Conservation (phyloP, 2,888 invertebrate genomes). For the Eudiplozoon nipponicum region DNA sequence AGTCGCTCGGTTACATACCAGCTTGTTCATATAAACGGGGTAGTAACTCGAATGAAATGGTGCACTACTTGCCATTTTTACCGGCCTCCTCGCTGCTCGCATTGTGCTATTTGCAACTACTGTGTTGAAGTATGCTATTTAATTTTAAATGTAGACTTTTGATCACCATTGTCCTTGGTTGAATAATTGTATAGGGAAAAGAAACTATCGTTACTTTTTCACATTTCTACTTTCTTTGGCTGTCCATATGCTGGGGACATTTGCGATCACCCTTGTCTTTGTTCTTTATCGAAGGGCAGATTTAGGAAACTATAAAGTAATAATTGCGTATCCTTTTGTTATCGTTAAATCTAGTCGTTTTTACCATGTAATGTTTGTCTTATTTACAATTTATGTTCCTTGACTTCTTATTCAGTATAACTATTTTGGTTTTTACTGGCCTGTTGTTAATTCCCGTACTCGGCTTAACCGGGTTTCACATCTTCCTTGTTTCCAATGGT, state of each 20-base stretch:
- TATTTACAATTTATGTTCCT: no score
- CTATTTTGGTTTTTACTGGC: no score
- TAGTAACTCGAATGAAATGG: conserved; percentile 51
- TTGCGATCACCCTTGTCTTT: background rate
- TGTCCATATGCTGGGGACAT: background rate
- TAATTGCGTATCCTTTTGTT: background rate
- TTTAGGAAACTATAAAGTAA: background rate
- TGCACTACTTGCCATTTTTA: conserved; percentile 98
- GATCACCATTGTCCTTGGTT: conserved; percentile 5
- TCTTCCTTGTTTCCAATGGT: background rate
- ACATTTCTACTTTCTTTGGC: background rate
- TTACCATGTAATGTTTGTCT: no score
- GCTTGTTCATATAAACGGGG: background rate
- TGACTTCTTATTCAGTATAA: no score
- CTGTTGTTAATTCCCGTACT: background rate
- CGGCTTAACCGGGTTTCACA: background rate
- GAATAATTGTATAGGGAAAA: conserved; percentile 3
- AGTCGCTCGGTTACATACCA: no score
- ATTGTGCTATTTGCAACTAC: conserved; percentile 92
- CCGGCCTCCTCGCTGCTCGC: conserved; percentile 83
- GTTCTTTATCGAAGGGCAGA: background rate
- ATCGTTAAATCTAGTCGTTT: no score
- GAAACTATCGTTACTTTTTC: conserved; percentile 1
- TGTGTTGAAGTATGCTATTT: conserved; percentile 32
- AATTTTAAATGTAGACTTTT: conserved; percentile 1